A percentile compares a stretch with the other conserved stretches of the same genome.
These are phyloP conservation scores for Plectrocnemia conspersa DNA, from an alignment of 1,140 invertebrate genomes.

Conservation along the genomic window DNA sequence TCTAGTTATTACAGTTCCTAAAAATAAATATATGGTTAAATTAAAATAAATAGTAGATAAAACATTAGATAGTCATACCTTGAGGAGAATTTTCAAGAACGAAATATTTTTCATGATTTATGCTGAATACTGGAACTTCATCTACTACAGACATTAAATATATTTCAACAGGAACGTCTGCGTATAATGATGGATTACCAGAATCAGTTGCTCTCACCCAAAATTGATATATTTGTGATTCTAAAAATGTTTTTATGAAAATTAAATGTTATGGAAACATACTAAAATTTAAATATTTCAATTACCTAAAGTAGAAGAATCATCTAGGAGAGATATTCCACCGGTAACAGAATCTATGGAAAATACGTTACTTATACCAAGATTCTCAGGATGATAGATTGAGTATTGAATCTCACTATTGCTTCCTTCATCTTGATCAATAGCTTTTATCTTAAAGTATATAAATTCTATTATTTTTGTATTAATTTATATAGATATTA, in stretches of 20 bases:
- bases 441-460: slow-evolving; percentile 52
- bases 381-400: slow-evolving; percentile 58
- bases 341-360: slow-evolving; percentile 60
- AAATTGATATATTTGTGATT: slow-evolving; percentile 68
- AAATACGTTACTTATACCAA: slow-evolving; percentile 54
- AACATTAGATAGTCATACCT: slow-evolving; percentile 22
- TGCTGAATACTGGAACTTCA: slow-evolving; percentile 64
- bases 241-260: slow-evolving; percentile 17
- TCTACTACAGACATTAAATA: slow-evolving; percentile 65
- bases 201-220: slow-evolving; percentile 75
- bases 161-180: slow-evolving; percentile 73
- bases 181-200: slow-evolving; percentile 59
- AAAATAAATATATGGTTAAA: slow-evolving; percentile 9
- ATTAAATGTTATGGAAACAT: no score
- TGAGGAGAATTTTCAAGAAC: slow-evolving; percentile 67
- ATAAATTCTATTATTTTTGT: no score
- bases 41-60: not conserved
- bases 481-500: not conserved
- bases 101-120: slow-evolving; percentile 66
- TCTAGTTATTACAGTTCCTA: slow-evolving; percentile 59
- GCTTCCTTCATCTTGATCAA: slow-evolving; percentile 61
- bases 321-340: slow-evolving; percentile 54
- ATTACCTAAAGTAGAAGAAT: slow-evolving; percentile 51
- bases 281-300: slow-evolving; percentile 1
- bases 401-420: slow-evolving; percentile 62